Conservation (phyloP, 2,888 invertebrate species). For the Synergus itoensis region DNA sequence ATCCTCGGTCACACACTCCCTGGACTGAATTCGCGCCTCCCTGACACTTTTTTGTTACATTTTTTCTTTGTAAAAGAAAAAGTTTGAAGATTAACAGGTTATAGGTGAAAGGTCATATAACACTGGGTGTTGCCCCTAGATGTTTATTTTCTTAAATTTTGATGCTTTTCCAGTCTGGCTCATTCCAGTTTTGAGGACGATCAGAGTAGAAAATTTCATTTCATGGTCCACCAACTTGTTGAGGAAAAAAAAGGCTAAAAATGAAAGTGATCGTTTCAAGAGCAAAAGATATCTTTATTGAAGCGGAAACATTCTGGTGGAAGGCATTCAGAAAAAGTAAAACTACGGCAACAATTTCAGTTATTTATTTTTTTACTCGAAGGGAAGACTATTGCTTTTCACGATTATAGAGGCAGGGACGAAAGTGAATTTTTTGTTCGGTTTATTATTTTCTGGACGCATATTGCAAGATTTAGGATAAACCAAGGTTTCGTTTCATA, state of each 20-base stretch:
- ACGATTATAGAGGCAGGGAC: not conserved
- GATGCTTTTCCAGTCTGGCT: constrained; percentile 1
- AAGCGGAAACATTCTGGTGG: constrained; percentile 14
- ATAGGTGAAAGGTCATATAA: constrained; percentile 47
- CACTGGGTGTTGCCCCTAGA: constrained; percentile 38
- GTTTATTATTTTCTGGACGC: not conserved
- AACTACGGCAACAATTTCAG: not conserved
- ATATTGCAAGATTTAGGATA: not conserved
- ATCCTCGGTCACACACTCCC: constrained; percentile 52
- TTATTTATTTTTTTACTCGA: not conserved
- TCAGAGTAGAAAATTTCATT: constrained; percentile 13
- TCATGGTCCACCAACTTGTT: constrained; percentile 6
- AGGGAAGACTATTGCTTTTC: not conserved
- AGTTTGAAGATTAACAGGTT: constrained; percentile 26
- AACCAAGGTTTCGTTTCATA: no score
- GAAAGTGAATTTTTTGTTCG: not conserved
- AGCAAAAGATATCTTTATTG: constrained; percentile 7
- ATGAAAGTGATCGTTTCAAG: constrained; percentile 20
- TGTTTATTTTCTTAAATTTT: constrained; percentile 19
- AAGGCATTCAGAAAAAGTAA: not conserved
- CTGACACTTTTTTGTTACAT: constrained; percentile 22
- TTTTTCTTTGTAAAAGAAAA: constrained; percentile 1
- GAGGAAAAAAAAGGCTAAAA: constrained; percentile 19
- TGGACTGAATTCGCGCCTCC: constrained; percentile 26
- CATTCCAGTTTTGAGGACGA: constrained; percentile 14